Evolutionary conservation across 2,888 invertebrate species (phyloP).

Genomic region (Dicroscelio sp.): DNA sequence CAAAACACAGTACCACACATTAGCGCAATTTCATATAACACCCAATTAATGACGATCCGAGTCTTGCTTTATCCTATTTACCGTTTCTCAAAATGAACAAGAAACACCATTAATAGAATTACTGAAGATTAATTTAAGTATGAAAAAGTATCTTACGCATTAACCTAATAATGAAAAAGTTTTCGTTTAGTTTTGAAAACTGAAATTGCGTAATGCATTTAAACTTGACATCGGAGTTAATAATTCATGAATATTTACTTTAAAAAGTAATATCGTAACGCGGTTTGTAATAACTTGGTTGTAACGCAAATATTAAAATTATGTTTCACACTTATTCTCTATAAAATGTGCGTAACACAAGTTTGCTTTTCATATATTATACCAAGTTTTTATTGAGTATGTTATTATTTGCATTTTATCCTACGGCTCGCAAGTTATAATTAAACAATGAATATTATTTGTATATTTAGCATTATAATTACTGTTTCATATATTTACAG

Average conservation of each 20-base stretch:
- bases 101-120: constrained; percentile 71
- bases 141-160: constrained; percentile 68
- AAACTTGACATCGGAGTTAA: constrained; percentile 49
- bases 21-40: constrained; percentile 67
- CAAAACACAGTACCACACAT: constrained; percentile 61
- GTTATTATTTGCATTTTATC: no score
- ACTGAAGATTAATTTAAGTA: constrained; percentile 67
- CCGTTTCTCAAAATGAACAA: constrained; percentile 69
- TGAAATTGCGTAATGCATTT: constrained; percentile 49
- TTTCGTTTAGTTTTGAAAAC: constrained; percentile 53
- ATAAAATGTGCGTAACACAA: no score
- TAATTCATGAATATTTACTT: constrained; percentile 42
- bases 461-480: no score
- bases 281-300: constrained; percentile 16
- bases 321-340: no score
- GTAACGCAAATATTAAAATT: background rate
- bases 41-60: constrained; percentile 70
- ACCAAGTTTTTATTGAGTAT: no score
- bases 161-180: constrained; percentile 64
- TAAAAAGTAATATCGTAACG: constrained; percentile 37
- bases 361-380: no score
- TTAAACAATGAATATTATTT: no score
- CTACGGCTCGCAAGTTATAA: no score
- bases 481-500: no score
- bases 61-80: constrained; percentile 63